phyloP scores from a whole-genome alignment of 2,113 vertebrate genomes.

The Oreamnos americanus region DNA sequence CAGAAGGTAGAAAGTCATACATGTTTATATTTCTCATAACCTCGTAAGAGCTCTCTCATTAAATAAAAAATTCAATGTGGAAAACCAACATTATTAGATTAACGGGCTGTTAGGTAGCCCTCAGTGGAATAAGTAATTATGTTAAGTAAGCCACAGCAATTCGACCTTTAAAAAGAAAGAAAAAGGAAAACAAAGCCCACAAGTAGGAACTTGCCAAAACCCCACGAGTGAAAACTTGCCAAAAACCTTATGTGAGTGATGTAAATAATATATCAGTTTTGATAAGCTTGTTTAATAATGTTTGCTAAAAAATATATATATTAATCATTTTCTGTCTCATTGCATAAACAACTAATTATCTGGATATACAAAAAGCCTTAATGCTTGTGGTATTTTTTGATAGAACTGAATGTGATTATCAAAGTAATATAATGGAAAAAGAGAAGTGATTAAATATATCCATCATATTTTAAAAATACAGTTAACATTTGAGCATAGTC shows the following conservation, averaged over 20 bases:
- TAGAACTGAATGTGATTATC: constrained; percentile 11
- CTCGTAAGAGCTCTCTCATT: constrained; percentile 48
- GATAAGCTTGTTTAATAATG: background rate
- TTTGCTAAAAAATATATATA: background rate
- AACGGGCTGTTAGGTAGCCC: constrained; percentile 49
- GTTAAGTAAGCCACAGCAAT: constrained; percentile 52
- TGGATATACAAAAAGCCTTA: background rate
- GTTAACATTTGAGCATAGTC: background rate
- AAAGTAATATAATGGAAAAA: background rate
- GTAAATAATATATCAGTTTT: background rate
- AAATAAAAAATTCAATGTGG: constrained; percentile 9
- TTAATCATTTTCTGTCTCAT: background rate
- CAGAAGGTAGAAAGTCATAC: background rate
- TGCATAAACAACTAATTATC: background rate
- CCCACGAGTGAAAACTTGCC: background rate
- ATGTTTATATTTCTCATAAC: constrained; percentile 32
- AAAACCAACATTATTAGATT: constrained; percentile 40
- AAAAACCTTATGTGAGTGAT: background rate
- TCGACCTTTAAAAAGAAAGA: background rate
- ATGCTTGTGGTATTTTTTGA: background rate
- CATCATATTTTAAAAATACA: background rate
- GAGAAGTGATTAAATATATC: background rate
- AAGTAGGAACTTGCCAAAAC: constrained; percentile 5
- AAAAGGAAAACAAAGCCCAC: background rate
- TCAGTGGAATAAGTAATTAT: constrained; percentile 41